phyloP scores from a whole-genome alignment of 1,140 invertebrate genomes.

The Orussus abietinus region DNA sequence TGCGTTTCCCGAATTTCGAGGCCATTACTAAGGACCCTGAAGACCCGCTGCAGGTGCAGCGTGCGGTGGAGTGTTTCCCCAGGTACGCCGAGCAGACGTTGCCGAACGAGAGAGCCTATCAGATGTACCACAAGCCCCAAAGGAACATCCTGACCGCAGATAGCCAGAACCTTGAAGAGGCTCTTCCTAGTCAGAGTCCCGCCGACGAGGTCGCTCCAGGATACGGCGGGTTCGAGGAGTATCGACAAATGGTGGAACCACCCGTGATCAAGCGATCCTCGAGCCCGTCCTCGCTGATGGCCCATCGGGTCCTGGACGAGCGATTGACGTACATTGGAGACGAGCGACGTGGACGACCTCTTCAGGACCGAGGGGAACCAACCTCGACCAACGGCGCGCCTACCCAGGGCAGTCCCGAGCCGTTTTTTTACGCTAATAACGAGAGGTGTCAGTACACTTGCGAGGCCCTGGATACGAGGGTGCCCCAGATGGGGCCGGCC shows the following conservation, averaged over 20 bases:
- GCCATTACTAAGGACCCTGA: no score
- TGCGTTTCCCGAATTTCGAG: conserved; percentile 19
- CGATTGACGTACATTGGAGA: conserved; percentile 30
- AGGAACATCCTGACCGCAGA: conserved; percentile 10
- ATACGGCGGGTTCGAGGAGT: conserved; percentile 28
- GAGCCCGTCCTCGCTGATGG: neutral
- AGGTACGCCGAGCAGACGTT: conserved; percentile 9
- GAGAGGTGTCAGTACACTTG: conserved; percentile 47
- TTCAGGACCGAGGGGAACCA: no score
- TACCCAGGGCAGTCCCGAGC: no score
- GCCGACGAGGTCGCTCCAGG: conserved; percentile 11
- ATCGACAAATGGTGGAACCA: conserved; percentile 32
- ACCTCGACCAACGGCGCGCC: no score
- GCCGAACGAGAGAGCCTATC: conserved; percentile 8
- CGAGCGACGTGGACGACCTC: no score
- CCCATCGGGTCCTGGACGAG: conserved; percentile 24
- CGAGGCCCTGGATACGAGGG: conserved; percentile 41
- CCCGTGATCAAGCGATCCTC: conserved; percentile 22
- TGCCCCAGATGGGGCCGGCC: conserved; percentile 27
- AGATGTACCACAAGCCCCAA: conserved; percentile 11
- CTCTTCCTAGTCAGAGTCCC: conserved; percentile 24
- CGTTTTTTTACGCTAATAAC: conserved; percentile 40
- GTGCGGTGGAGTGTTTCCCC: conserved; percentile 14
- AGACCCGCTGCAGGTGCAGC: conserved; percentile 16
- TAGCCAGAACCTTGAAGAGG: conserved; percentile 9